phyloP scores from a whole-genome alignment of 2,888 invertebrate species.

The Morpho deidamia region DNA sequence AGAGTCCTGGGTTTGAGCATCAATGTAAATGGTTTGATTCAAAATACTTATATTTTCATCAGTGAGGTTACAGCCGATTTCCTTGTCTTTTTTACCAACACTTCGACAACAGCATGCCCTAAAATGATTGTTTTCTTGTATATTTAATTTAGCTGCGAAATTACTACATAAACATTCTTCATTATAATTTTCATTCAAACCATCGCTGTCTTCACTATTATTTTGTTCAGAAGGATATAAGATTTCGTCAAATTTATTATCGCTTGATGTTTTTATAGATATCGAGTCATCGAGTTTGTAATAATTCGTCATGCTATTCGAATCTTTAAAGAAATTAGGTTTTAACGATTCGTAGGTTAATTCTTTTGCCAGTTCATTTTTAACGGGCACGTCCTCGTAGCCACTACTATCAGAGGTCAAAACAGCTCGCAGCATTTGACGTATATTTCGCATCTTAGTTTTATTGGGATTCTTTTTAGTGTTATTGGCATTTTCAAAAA shows the following conservation, averaged over 20 bases:
- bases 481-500: slow-evolving; percentile 41
- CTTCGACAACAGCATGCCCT: slow-evolving; percentile 38
- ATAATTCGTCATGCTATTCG: slow-evolving; percentile 46
- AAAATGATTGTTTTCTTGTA: slow-evolving; percentile 27
- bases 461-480: slow-evolving; percentile 36
- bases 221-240: slow-evolving; percentile 34
- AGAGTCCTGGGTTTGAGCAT: slow-evolving; percentile 45
- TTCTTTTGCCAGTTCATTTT: slow-evolving; percentile 38
- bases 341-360: slow-evolving; percentile 39
- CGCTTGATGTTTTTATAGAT: slow-evolving; percentile 13
- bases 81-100: slow-evolving; percentile 32
- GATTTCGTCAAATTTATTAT: slow-evolving; percentile 14
- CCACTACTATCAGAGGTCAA: slow-evolving; percentile 49
- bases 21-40: slow-evolving; percentile 31
- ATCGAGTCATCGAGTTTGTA: slow-evolving; percentile 32
- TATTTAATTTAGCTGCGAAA: slow-evolving; percentile 41
- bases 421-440: slow-evolving; percentile 44
- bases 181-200: slow-evolving; percentile 21
- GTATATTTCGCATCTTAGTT: slow-evolving; percentile 36
- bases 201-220: slow-evolving; percentile 31
- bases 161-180: slow-evolving; percentile 43
- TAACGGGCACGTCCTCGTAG: slow-evolving; percentile 31
- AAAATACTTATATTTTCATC: slow-evolving; percentile 31
- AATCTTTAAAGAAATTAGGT: slow-evolving; percentile 38
- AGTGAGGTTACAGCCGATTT: slow-evolving; percentile 41